Evolutionary conservation across 2,888 invertebrate species (phyloP), one percentile per base, ranked within the genome.

Genomic region (Drosophila peninsularis): DNA sequence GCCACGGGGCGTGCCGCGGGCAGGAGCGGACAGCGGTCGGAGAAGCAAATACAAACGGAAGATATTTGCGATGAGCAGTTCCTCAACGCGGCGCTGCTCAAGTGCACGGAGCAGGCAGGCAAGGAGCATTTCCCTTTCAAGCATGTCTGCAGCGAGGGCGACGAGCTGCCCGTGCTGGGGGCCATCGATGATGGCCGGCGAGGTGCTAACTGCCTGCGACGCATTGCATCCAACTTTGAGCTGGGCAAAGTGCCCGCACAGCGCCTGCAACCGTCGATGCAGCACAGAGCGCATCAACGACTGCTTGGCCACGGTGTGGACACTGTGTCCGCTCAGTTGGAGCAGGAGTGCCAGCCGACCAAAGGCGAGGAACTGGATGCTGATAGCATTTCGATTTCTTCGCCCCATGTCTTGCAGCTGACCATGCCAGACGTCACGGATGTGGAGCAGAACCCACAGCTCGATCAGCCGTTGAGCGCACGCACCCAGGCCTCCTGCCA

Each of bases 1-100:
- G 4, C 30, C 5, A 24, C 17, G 24, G 49, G 2, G 0, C 36
- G 24, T 17, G 27, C 0, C 21, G 10, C 13, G 27, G 14, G 10
- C 13, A 24, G 14, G 2, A 6, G 21, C 13, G 34, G 32, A 14
- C 47, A 30, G 17, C 50, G 39, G 5, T 73, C 71, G n/a, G 85
- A 82, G 62, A 82, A 82, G 32, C 62, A 82, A 44, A 68, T 78
- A 11, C 85, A 83, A 60, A 82, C 82, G 17, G 80, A 82, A 55
- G 82, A 82, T 27, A 82, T 80, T 1, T 61, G 63, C 49, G 82
- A 82, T 6, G 68, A 84, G 54, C 71, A 76, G 52, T 85, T 78
- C 45, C 73, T 80, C 2, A 82, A 55, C 49, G 71, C 75, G 24
- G 80, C 75, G 1, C 63, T 85, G 42, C 75, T 73, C 37, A 82